Percentiles rank a stretch among this genome's conserved stretches.
phyloP scores from a whole-genome alignment of 2,797 vertebrate genomes.

The Tragopan temminckii region DNA sequence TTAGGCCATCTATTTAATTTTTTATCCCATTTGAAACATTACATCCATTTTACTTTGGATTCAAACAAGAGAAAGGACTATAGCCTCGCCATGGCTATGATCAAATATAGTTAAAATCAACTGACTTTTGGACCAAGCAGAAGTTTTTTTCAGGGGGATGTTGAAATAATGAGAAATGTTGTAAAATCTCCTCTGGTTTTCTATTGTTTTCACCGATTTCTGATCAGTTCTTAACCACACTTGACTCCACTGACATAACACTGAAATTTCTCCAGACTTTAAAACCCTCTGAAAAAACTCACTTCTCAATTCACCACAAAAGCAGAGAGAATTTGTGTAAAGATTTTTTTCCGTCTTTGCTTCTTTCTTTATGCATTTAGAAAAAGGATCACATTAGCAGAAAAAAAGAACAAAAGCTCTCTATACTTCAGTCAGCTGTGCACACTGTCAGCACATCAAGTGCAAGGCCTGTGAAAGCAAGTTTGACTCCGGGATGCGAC shows the following conservation, averaged over 20 bases:
- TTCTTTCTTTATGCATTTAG: neutral
- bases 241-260: neutral
- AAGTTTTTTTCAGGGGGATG: neutral
- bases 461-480: neutral
- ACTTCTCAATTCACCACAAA: neutral
- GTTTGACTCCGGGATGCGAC: neutral
- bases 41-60: neutral
- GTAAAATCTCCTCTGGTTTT: neutral
- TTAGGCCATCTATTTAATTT: neutral
- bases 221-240: neutral
- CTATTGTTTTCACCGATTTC: neutral
- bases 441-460: neutral
- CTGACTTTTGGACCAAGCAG: neutral
- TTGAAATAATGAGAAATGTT: neutral
- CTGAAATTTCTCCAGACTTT: neutral
- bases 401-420: neutral
- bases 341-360: neutral
- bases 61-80: neutral
- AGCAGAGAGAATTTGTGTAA: neutral
- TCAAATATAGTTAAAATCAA: neutral
- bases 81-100: rapidly evolving
- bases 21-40: neutral
- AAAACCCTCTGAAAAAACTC: neutral
- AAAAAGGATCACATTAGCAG: neutral
- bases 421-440: neutral